Evolutionary conservation across 1,140 invertebrate species (phyloP).

Genomic region (Dolichoris vasculosae): DNA sequence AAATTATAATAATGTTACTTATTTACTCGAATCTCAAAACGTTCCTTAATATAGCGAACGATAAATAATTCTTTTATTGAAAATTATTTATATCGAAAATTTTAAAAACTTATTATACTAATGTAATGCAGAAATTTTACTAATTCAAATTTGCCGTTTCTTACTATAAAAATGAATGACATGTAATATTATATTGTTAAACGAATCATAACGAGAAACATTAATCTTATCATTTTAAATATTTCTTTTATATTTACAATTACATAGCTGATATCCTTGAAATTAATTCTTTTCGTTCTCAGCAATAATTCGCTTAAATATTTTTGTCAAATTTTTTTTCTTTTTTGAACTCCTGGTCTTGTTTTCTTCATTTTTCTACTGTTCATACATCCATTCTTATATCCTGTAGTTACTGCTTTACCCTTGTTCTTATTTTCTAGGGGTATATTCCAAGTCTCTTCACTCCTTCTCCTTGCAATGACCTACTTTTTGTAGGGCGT

Average conservation of each 20-base stretch:
- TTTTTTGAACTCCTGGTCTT: background rate
- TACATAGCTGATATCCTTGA: background rate
- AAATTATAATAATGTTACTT: too few species aligned
- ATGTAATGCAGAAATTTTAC: too few species aligned
- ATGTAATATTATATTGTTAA: too few species aligned
- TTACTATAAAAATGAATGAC: too few species aligned
- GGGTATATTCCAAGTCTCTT: background rate
- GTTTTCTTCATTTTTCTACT: background rate
- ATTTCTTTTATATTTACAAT: background rate
- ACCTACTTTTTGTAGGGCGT: slow-evolving; percentile 1
- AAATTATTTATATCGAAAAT: too few species aligned
- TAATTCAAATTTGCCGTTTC: too few species aligned
- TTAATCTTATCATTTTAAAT: background rate
- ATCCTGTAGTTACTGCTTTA: background rate
- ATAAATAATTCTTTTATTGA: too few species aligned
- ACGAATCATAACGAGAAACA: too few species aligned
- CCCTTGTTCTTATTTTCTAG: slow-evolving; percentile 8
- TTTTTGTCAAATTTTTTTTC: background rate
- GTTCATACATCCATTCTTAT: background rate
- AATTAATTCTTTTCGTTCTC: background rate
- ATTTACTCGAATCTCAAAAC: too few species aligned
- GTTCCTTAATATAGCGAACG: too few species aligned
- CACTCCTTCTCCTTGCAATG: background rate
- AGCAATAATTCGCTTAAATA: background rate
- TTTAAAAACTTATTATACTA: too few species aligned